Evolutionary conservation across 2,888 invertebrate species (phyloP), one percentile per base, ranked within the genome.

Genomic region (Drosophila tanythrix): DNA sequence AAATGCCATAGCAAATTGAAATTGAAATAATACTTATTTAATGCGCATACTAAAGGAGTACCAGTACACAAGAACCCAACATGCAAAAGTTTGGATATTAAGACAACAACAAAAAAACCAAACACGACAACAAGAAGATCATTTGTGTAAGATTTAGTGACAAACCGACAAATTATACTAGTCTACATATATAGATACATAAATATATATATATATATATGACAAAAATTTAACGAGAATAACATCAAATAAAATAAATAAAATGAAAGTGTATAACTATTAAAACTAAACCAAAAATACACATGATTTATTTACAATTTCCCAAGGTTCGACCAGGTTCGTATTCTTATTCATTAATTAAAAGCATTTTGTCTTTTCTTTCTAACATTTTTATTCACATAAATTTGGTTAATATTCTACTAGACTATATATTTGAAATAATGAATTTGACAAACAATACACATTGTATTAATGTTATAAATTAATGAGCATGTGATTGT

Each of bases 261-360:
- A 88, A 90, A 79, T 76, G 74, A 88, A 82, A 87, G 76, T 88
- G 90, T 90, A 90, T 90, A 90, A 90, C 89, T 89, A 90, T 87
- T 90, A 87, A 87, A 88, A 87, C 89, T 88, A 81, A 81, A 89
- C 70, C 1, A 25, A 63, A 81, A 73, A 48, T 11, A 31, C 13
- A 43, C n/a, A 18, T 15, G 15, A 48, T 48, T 46, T 29, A 29
- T 29, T 35, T 18, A 25, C 43, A 21, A 29, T 27, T 60, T 53
- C 8, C 8, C 21, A 21, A 52, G 27, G 27, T 25, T 18, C 13
- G 13, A 13, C 8, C 46, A 29, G 25, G 13, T 36, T 57, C 15
- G 11, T 52, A 21, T 52, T 21, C n/a, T 7, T 10, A 8, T 8
- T n/a, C 10, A 18, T 25, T 5, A 18, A 56, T 27, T 11, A 38